These are phyloP conservation scores for Drosophila tsacasi DNA, from an alignment of 1,140 invertebrate genomes.

Conservation along the genomic window DNA sequence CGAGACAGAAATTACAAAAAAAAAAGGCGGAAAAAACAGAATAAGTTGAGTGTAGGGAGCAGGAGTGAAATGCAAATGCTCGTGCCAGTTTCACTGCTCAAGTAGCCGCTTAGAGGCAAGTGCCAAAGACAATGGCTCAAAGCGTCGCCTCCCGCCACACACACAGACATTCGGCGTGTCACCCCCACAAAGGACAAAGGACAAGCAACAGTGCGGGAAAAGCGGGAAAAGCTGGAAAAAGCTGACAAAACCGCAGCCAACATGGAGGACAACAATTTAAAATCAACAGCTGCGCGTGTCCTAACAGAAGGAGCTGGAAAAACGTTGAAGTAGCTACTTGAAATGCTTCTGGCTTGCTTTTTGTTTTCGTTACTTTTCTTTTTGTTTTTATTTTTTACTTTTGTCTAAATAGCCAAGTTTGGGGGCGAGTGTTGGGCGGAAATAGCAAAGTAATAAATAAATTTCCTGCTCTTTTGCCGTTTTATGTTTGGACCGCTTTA, in stretches of 20 bases:
- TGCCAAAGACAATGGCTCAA: conserved; percentile 73
- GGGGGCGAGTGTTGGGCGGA: conserved; percentile 34
- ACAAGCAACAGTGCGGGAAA: conserved; percentile 18
- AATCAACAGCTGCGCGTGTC: conserved; percentile 79
- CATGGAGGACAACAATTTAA: conserved; percentile 68
- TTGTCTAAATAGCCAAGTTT: conserved; percentile 26
- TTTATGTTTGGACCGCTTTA: conserved; percentile 67
- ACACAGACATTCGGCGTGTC: neutral
- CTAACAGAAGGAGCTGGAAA: conserved; percentile 43
- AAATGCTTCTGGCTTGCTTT: conserved; percentile 35
- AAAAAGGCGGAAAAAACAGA: conserved; percentile 3
- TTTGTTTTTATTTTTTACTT: conserved; percentile 15
- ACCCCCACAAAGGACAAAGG: conserved; percentile 26
- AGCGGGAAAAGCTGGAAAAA: conserved; percentile 30
- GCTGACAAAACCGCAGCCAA: conserved; percentile 70
- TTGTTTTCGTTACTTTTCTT: conserved; percentile 4
- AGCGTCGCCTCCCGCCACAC: conserved; percentile 26
- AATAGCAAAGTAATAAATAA: conserved; percentile 73
- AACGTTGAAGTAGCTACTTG: conserved; percentile 49
- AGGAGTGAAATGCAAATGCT: conserved; percentile 55
- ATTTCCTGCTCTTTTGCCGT: conserved; percentile 65
- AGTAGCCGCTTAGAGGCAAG: conserved; percentile 76
- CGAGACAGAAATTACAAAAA: conserved; percentile 5
- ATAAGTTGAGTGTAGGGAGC: conserved; percentile 14
- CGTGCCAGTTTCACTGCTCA: conserved; percentile 70